Evolutionary conservation across 2,888 invertebrate species (phyloP), one percentile per base, ranked within the genome.

Genomic region (Odiellus spinosus): DNA sequence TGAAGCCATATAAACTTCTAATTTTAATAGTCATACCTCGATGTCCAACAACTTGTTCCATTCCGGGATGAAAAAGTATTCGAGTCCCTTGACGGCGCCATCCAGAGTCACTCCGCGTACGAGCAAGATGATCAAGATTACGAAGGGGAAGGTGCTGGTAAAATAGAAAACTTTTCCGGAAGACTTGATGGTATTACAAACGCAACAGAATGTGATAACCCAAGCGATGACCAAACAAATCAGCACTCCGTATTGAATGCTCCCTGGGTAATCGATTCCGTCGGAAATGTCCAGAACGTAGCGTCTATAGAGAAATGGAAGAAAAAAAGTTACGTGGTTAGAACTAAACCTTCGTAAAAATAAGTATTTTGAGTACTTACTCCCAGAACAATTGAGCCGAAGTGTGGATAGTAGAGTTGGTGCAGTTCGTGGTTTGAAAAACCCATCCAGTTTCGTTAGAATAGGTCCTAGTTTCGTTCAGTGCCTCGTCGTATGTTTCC

Each of bases 151-250:
- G 15, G 55, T 55, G 3, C 56, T 57, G 8, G 58, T 55, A 40
- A 57, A 56, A 36, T 57, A 56, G 3, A 57, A 54, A 4, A 57
- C 53, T 53, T 63, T 63, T 44, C 63, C 63, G 1, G 61, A 59
- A 2, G 61, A 58, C 49, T 60, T 60, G 46, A 63, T 58, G 12
- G 63, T 63, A 47, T 62, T 62, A 51, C 60, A 57, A 15, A 63
- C 55, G 42, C 61, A 60, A 3, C 62, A 50, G 51, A 60, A 61
- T 4, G 62, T 59, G 18, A 62, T 52, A 40, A 59, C 44, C 63
- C 63, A 63, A 18, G 61, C 60, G 5, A 59, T 40, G 15, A 62
- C 55, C 5, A 64, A 55, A 20, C 60, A 59, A 12, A 60, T 44
- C 4, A 58, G 56, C 36, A 63, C 48, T 42, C 59, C 58, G 59